phyloP scores from a whole-genome alignment of 2,113 vertebrate genomes.

The Ameiurus melas region DNA sequence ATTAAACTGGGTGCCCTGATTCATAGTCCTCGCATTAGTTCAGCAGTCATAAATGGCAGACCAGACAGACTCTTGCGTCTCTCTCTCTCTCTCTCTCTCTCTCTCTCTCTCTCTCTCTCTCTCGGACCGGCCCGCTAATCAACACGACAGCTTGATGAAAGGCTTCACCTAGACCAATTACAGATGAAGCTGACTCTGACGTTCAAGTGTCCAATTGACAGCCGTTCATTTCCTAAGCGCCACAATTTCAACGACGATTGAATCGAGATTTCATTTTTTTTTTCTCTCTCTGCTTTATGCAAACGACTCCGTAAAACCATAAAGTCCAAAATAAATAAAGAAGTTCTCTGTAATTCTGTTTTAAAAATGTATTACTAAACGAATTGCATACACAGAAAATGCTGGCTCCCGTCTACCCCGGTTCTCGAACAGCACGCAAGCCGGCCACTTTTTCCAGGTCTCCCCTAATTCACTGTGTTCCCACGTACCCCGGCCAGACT shows the following conservation, averaged over 20 bases:
- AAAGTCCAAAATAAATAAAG: background rate
- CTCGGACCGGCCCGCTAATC: background rate
- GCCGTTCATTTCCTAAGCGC: background rate
- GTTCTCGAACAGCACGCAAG: background rate
- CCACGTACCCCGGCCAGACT: background rate
- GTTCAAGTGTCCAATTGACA: background rate
- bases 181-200: background rate
- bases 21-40: slow-evolving; percentile 11
- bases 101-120: background rate
- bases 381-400: background rate
- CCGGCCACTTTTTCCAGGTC: background rate
- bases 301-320: background rate
- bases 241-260: background rate
- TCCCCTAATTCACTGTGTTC: background rate
- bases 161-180: background rate
- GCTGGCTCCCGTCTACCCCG: background rate
- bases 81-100: background rate
- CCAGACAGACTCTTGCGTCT: slow-evolving; percentile 5
- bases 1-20: slow-evolving; percentile 32
- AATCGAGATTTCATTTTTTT: background rate
- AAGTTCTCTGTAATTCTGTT: background rate
- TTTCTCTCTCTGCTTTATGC: background rate
- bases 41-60: background rate
- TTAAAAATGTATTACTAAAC: background rate
- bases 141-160: background rate